Evolutionary conservation across 2,797 vertebrate genomes (phyloP), one percentile per base, ranked within the genome.

Genomic region (Podargus strigoides): DNA sequence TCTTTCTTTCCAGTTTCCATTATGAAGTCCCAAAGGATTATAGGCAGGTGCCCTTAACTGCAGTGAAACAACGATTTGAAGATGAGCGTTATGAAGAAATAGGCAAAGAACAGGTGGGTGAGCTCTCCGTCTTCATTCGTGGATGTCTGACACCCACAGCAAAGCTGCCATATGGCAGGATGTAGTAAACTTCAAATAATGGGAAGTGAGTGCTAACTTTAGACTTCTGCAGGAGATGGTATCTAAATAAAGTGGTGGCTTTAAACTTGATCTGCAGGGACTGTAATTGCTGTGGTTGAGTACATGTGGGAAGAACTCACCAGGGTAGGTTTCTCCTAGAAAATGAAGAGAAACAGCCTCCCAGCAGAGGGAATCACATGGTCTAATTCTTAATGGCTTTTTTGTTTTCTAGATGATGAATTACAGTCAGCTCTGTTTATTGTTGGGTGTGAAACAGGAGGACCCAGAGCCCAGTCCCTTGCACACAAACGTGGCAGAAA

Each of bases 1-100:
- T 84, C 39, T 68, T 60, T 27, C 64, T 47, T 80, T 83, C 6
- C 94, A 99, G 99, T 97, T 99, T 99, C 97, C 98, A 98, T 14
- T 98, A 98, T 8, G 98, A 99, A n/a, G 97, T 98, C 70, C 99
- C 99, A 87, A 99, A 98, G 97, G 99, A 99, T 95, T 99, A 99
- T 73, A 98, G 99, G 86, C 99, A 99, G 8, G 98, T 99, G 58
- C 98, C 99, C 62, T 98, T 99, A 64, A 99, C 98, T 0, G 99
- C 99, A 3, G 99, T 99, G 14, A 99, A 98, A 85, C 99, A 99
- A 82, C 98, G 99, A 53, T 99, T 99, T 91, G 99, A 99, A 96
- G 99, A 99, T 39, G 98, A 99, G 34, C 95, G 97, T 53, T 99
- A 98, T 21, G 98, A 98, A 34, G 98, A 98, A 78, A 99, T 99